phyloP scores from a whole-genome alignment of 2,888 invertebrate genomes.

The Mallateleia sp. region DNA sequence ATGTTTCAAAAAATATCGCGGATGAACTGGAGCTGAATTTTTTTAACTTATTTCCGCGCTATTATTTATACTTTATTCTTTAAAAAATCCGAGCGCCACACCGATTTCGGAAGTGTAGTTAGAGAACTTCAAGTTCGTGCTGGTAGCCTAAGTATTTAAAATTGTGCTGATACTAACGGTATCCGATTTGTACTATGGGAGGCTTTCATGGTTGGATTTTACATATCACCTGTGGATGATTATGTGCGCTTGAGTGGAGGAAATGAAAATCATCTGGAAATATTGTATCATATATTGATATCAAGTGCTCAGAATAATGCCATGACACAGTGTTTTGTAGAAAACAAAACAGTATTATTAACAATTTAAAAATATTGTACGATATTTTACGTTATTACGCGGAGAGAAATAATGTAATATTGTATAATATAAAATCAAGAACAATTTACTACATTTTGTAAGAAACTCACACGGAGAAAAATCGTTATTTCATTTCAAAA shows the following conservation, averaged over 20 bases:
- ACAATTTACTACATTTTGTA: no score
- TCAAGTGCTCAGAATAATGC: no score
- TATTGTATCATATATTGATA: no score
- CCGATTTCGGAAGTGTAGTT: constrained; percentile 44
- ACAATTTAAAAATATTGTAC: no score
- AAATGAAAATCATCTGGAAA: constrained; percentile 4
- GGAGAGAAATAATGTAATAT: no score
- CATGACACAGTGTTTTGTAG: no score
- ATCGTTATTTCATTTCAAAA: no score
- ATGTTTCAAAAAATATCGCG: not conserved
- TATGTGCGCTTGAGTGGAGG: constrained; percentile 8
- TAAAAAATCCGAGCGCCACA: constrained; percentile 13
- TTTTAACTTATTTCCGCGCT: not conserved
- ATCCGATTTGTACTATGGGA: constrained; percentile 58
- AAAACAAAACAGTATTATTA: no score
- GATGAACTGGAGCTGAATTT: not conserved
- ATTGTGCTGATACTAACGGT: constrained; percentile 68
- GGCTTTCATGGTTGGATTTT: constrained; percentile 55
- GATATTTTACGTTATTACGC: no score
- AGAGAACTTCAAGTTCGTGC: constrained; percentile 59
- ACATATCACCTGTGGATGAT: constrained; percentile 28
- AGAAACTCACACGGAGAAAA: no score
- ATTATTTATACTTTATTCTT: not conserved
- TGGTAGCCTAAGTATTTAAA: constrained; percentile 66
- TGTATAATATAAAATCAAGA: no score